A percentile compares a stretch with the other conserved stretches of the same genome.
These are phyloP conservation scores for Agonum fuliginosum DNA, from an alignment of 2,888 invertebrate genomes.

Conservation along the genomic window DNA sequence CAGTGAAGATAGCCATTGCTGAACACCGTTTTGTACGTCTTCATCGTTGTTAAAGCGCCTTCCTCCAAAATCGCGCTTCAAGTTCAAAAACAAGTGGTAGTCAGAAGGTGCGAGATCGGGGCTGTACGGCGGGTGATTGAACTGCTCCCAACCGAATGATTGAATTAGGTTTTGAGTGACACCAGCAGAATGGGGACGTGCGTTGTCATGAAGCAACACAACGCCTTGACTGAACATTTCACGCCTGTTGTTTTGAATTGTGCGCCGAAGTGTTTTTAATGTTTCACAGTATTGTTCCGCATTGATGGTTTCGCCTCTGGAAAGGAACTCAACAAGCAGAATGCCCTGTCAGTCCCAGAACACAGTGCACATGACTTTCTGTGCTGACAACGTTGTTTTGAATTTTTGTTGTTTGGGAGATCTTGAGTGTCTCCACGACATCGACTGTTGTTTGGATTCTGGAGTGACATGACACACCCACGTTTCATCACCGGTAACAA, in stretches of 20 bases:
- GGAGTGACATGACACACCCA: constrained; percentile 62
- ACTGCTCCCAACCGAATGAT: no score
- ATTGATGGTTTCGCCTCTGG: background rate
- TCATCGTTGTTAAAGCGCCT: no score
- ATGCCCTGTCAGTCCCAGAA: constrained; percentile 64
- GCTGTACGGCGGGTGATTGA: no score
- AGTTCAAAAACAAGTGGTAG: no score
- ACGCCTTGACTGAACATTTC: no score
- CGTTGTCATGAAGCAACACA: no score
- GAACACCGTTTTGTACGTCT: no score
- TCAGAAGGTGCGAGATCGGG: no score
- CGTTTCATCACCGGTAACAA: constrained; percentile 63
- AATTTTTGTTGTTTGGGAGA: constrained; percentile 50
- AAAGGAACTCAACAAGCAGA: constrained; percentile 44
- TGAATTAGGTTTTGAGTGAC: no score
- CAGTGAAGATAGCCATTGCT: no score
- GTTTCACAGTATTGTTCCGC: background rate
- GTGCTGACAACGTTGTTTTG: constrained; percentile 58
- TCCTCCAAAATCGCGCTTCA: no score
- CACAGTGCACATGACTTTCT: constrained; percentile 64
- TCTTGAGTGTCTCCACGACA: constrained; percentile 42
- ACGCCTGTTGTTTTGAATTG: background rate
- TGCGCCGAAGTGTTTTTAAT: background rate
- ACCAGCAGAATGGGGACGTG: no score
- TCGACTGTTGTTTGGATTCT: constrained; percentile 60